These are phyloP conservation scores for Coenonympha arcania DNA, from an alignment of 2,888 invertebrate species.

Conservation along the genomic window DNA sequence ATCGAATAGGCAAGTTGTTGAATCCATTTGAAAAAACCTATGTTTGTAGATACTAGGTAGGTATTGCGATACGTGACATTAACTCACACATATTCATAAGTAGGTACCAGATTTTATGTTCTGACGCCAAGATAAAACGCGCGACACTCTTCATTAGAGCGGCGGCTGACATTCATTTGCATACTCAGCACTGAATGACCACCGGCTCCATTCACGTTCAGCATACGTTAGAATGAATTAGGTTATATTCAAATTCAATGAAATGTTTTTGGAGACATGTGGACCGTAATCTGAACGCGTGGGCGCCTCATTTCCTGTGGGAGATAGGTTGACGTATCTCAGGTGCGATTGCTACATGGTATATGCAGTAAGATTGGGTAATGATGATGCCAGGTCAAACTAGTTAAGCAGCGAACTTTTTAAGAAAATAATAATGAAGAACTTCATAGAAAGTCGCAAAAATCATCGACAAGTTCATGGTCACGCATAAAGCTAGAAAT, in stretches of 20 bases:
- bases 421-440: too few species aligned
- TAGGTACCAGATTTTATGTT: conserved; percentile 4
- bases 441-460: too few species aligned
- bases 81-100: not conserved
- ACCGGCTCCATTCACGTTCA: conserved; percentile 20
- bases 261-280: conserved; percentile 16
- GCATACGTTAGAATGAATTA: conserved; percentile 19
- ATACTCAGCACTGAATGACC: conserved; percentile 21
- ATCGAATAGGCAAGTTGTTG: too few species aligned
- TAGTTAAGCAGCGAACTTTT: not conserved
- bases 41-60: too few species aligned
- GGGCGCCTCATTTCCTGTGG: conserved; percentile 17
- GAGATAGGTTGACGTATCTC: conserved; percentile 1
- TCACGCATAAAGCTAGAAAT: too few species aligned
- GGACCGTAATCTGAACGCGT: conserved; percentile 12
- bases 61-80: not conserved
- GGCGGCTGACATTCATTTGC: conserved; percentile 14
- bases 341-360: conserved; percentile 4
- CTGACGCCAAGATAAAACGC: conserved; percentile 10
- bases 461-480: too few species aligned
- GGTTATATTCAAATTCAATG: conserved; percentile 23
- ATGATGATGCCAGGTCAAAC: not conserved
- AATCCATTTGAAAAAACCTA: too few species aligned
- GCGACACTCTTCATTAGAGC: conserved; percentile 15
- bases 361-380: not conserved